phyloP scores from a whole-genome alignment of 2,797 vertebrate species.

The Chloroceryle inda region DNA sequence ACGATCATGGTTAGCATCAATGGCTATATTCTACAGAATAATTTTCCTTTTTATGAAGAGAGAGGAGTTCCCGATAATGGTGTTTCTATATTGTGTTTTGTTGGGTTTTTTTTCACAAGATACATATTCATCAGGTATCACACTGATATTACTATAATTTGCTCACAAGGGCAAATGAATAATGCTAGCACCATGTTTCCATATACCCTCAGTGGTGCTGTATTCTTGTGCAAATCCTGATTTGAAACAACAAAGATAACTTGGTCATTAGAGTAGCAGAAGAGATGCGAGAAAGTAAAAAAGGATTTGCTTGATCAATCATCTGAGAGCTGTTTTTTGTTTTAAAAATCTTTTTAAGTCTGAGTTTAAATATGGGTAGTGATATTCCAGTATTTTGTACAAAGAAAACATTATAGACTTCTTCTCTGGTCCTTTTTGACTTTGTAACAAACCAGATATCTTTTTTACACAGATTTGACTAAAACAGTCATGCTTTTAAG shows the following conservation, averaged over 20 bases:
- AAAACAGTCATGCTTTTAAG: not conserved
- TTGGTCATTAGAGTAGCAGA: not conserved
- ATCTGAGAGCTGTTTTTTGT: not conserved
- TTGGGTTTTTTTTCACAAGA: not conserved
- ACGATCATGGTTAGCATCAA: not conserved
- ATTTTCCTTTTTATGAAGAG: not conserved
- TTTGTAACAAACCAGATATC: not conserved
- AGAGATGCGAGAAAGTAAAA: not conserved
- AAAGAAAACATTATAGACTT: accelerated
- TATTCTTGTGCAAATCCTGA: not conserved
- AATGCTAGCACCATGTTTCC: not conserved
- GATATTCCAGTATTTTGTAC: not conserved
- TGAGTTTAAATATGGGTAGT: not conserved
- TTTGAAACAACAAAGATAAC: not conserved
- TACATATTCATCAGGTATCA: not conserved
- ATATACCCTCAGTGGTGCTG: not conserved
- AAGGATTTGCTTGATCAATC: not conserved
- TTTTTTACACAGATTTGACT: not conserved
- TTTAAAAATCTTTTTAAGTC: not conserved
- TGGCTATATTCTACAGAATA: not conserved
- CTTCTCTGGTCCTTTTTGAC: not conserved
- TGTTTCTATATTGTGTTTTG: not conserved
- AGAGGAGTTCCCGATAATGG: not conserved
- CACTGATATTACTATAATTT: not conserved
- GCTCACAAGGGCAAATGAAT: not conserved